Conservation (phyloP, 2,797 vertebrate genomes). For the Acestrorhynchus altus region DNA sequence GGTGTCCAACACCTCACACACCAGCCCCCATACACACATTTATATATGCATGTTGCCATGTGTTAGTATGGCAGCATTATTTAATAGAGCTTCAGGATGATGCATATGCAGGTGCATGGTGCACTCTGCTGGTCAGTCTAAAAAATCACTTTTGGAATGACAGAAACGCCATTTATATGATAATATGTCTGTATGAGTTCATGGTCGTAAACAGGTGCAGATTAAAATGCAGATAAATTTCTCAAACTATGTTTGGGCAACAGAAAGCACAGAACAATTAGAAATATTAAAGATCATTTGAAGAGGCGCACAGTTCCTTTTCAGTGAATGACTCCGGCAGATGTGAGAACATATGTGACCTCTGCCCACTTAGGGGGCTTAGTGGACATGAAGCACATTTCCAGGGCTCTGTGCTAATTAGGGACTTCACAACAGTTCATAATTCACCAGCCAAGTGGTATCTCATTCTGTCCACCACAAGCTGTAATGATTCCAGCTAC, state of each 20-base stretch:
- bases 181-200: conserved; percentile 61
- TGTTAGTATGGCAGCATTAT: conserved; percentile 51
- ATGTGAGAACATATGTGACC: conserved; percentile 50
- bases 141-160: conserved; percentile 30
- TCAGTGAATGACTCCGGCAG: conserved; percentile 42
- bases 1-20: conserved; percentile 10
- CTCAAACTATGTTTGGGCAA: conserved; percentile 25
- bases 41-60: conserved; percentile 25
- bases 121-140: conserved; percentile 40
- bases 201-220: conserved; percentile 58
- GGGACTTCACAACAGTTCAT: conserved; percentile 28
- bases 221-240: conserved; percentile 56
- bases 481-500: conserved; percentile 13
- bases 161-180: conserved; percentile 62
- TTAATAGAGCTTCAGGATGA: conserved; percentile 52
- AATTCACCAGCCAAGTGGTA: conserved; percentile 9
- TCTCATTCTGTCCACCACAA: conserved; percentile 8
- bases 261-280: conserved; percentile 55
- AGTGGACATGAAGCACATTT: conserved; percentile 29
- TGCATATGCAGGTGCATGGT: conserved; percentile 50
- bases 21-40: conserved; percentile 9
- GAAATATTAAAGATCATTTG: conserved; percentile 57
- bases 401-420: conserved; percentile 29
- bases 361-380: conserved; percentile 20
- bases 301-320: conserved; percentile 48